phyloP scores from a whole-genome alignment of 2,113 vertebrate genomes.

The Acrocephalus kingi region DNA sequence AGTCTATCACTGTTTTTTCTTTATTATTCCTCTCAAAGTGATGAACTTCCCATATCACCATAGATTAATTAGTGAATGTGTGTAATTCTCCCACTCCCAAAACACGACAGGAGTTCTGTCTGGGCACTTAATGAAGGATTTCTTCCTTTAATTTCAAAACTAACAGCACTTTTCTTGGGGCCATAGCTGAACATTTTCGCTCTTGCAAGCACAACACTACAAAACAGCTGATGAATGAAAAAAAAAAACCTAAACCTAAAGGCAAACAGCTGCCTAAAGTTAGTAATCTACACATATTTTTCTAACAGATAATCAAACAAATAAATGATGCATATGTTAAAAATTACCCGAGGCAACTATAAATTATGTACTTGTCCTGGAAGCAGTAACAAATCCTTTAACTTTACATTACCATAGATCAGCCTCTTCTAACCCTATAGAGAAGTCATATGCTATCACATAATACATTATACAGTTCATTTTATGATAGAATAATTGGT shows the following conservation, averaged over 20 bases:
- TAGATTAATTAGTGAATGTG: neutral
- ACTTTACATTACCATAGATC: neutral
- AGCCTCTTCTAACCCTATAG: neutral
- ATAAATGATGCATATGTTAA: neutral
- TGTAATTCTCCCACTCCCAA: neutral
- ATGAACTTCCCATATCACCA: neutral
- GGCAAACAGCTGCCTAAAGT: neutral
- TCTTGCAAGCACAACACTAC: neutral
- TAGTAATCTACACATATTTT: neutral
- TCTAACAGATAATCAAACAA: neutral
- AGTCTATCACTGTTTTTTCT: neutral
- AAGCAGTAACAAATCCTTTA: neutral
- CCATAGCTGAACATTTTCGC: neutral
- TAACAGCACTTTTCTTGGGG: neutral
- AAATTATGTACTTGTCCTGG: neutral
- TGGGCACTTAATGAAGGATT: neutral
- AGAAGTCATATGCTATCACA: neutral
- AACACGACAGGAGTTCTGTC: neutral
- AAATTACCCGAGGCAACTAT: neutral
- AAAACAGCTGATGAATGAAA: neutral
- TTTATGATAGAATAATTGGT: neutral
- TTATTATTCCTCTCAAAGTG: neutral
- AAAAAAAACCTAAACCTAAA: neutral
- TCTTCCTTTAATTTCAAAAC: constrained; percentile 9
- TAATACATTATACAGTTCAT: neutral